Base-by-base conservation (phyloP, 1,140 invertebrate species). In the Stegodyphus dumicola region DNA sequence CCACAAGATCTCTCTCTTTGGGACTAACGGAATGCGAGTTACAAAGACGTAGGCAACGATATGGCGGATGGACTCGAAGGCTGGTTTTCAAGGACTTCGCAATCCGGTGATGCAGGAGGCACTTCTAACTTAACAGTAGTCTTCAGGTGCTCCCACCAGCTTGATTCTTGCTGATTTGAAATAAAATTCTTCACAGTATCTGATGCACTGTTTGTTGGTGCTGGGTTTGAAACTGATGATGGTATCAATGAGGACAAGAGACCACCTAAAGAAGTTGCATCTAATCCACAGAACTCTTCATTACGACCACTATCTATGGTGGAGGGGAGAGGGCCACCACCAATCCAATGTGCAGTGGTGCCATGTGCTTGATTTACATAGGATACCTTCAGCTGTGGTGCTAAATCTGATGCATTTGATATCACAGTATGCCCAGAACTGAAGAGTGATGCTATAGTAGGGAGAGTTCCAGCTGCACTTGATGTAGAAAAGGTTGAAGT, bases 291-390 rank as follows among this genome's bases (percentile, higher is more conserved):
- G 17, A 80, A 69, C 10, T 54, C 76, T 51, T 78, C 75, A 64
- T 56, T 86, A 85, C 88, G 88, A 88, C 88, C 88, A 88, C 88
- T 86, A 87, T 87, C 88, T 87, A 88, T 87, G 84, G 60, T 18
- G 53, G 87, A 70, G 10, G 67, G 51, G 48, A 84, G 67, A 71
- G 73, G 71, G 66, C 60, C 85, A 49, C 87, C 73, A 56, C 79
- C 53, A 15, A 71, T 78, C 81, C 74, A 76, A 7, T 76, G 74
- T 15, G 33, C 13, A 33, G 80, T 53, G 67, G 77, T 49, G 51
- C 4, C 17, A 73, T 17, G 18, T 51, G 66, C 15, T 60, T 60
- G 78, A 81, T 60, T 75, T 51, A 66, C 56, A 69, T 87, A 77
- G 7, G 80, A 65, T 18, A 73, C 33, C 65, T 84, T 87, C 75